Conservation (phyloP, 37 sponge, comb jelly and placozoan species). For the Crambe crambe region DNA sequence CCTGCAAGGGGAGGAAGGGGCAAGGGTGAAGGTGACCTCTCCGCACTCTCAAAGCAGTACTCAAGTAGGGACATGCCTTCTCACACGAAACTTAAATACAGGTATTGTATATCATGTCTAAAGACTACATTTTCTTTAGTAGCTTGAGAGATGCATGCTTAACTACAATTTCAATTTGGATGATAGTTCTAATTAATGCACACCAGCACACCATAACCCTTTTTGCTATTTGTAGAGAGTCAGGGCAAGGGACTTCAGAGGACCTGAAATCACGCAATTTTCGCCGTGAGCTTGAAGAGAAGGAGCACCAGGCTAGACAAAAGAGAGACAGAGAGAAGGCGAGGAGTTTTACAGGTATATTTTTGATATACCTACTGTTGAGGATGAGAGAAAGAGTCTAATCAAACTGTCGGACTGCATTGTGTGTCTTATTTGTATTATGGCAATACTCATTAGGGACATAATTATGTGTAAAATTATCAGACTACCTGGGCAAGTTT, state of each 20-base stretch:
- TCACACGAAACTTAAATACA: constrained; percentile 93
- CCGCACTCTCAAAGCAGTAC: constrained; percentile 97
- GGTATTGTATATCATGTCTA: constrained; percentile 35
- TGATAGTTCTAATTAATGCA: constrained; percentile 25
- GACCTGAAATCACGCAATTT: constrained; percentile 84
- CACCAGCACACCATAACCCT: not conserved
- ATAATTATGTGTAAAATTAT: no score
- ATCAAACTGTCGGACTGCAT: no score
- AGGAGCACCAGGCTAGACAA: constrained; percentile 75
- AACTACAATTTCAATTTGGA: no score
- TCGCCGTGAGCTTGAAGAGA: constrained; percentile 83
- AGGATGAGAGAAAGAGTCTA: no score
- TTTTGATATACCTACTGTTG: no score
- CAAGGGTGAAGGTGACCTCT: constrained; percentile 95
- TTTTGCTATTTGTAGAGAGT: constrained; percentile 68
- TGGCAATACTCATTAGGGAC: no score
- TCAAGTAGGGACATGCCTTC: constrained; percentile 97
- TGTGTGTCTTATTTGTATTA: no score
- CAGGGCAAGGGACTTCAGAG: constrained; percentile 88
- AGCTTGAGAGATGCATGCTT: no score
- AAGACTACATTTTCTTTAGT: not conserved
- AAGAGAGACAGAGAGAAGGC: constrained; percentile 61
- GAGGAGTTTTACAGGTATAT: constrained; percentile 71
- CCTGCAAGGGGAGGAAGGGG: constrained; percentile 96
- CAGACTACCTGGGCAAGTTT: no score